Evolutionary conservation across 92 coral and sea anemone species (phyloP).

Genomic region (Phenganax stokvisi): DNA sequence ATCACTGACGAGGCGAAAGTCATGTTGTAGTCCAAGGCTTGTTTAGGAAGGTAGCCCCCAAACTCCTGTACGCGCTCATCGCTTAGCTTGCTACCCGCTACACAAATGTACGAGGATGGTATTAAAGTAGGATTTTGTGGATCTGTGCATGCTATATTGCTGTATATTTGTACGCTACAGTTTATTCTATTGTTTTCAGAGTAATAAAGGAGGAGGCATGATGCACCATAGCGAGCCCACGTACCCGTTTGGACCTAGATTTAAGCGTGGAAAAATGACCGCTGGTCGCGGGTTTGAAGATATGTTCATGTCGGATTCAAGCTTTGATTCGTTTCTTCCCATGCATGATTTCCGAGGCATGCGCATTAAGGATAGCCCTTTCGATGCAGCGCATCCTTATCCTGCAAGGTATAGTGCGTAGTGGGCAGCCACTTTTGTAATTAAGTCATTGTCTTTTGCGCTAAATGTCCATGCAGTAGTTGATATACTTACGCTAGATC

Average conservation of each 20-base stretch:
- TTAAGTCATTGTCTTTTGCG: neutral
- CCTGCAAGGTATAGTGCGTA: slow-evolving; percentile 12
- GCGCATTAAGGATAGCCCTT: slow-evolving; percentile 24
- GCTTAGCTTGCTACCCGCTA: too few relatives aligned
- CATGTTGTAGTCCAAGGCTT: too few relatives aligned
- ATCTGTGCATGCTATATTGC: neutral
- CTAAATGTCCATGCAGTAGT: neutral
- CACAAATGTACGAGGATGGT: too few relatives aligned
- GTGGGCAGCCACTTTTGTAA: neutral
- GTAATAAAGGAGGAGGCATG: slow-evolving; percentile 37
- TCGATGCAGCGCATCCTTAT: slow-evolving; percentile 18
- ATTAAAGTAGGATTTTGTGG: neutral
- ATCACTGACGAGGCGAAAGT: too few relatives aligned
- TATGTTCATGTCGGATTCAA: slow-evolving; percentile 32
- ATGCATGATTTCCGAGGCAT: slow-evolving; percentile 28
- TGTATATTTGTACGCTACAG: neutral
- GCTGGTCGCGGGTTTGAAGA: slow-evolving; percentile 34
- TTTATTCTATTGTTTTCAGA: neutral
- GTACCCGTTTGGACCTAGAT: slow-evolving; percentile 15
- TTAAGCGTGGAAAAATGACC: slow-evolving; percentile 22
- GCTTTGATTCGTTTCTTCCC: slow-evolving; percentile 33
- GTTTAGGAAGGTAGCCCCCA: too few relatives aligned
- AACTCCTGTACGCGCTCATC: too few relatives aligned
- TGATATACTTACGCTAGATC: too few relatives aligned
- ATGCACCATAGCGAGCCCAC: slow-evolving; percentile 27